Base-by-base conservation (phyloP, 2,888 invertebrate species). In the Lasioglossum vierecki region DNA sequence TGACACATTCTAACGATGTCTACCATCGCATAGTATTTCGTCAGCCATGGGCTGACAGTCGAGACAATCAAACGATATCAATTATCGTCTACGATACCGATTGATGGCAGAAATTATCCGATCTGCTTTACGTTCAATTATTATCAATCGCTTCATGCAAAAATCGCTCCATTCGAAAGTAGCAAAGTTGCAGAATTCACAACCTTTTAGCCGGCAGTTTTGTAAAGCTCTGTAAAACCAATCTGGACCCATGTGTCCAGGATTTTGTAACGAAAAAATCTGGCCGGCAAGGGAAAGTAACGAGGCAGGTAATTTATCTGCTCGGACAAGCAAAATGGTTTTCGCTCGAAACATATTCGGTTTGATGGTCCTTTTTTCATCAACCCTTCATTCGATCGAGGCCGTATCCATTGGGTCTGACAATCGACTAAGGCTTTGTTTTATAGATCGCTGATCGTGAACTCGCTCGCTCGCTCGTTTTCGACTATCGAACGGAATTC, bases 321-420 rank as follows among this genome's bases (percentile, higher is more conserved):
- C 46, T 30, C 35, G n/a, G 44, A 41, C 74, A 70, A 74, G 44
- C 72, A 60, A 79, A 78, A 76, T 76, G 72, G 66, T 39, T 83
- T 82, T 83, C 71, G 22, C 71, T 71, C 57, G 83, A 70, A 78
- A 83, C 77, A 78, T 78, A 79, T 83, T 83, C 76, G 76, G 72
- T 57, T 60, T 30, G 73, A 83, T 82, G 57, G 74, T 39, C 66
- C 66, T 66, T 39, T 57, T 78, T 82, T 39, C 18, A 30, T 46
- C n/a, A 39, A 39, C 22, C 30, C n/a, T 49, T 30, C 44, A 60
- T 57, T 15, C 76, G 35, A 44, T 22, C 18, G 72, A 41, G 39
- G 60, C 76, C 44, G 60, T 60, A 66, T 72, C 84, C 66, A 76
- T 83, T 72, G 44, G 63, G 26, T 63, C 71, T 68, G 73, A 79